phyloP scores from a whole-genome alignment of 2,797 vertebrate genomes.

The Aulostomus chinensis region DNA sequence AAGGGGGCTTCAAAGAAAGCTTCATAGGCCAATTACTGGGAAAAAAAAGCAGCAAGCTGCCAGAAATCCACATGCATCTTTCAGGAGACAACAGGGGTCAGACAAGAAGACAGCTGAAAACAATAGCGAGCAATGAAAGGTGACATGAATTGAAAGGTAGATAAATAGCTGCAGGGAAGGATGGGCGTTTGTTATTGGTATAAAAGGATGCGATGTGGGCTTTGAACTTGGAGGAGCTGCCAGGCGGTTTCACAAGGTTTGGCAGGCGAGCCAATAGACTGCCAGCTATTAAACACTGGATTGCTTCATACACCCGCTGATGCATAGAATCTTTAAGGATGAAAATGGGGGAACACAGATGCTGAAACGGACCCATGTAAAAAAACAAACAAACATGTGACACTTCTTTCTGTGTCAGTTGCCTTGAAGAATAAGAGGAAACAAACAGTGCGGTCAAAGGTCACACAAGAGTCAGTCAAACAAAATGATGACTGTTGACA shows the following conservation, averaged over 20 bases:
- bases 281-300: slow-evolving; percentile 50
- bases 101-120: slow-evolving; percentile 65
- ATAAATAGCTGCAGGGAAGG: slow-evolving; percentile 76
- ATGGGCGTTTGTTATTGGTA: slow-evolving; percentile 67
- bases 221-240: slow-evolving; percentile 57
- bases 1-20: slow-evolving; percentile 49
- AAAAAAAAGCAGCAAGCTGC: slow-evolving; percentile 39
- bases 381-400: slow-evolving; percentile 19
- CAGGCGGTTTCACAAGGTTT: slow-evolving; percentile 55
- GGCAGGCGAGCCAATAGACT: slow-evolving; percentile 63
- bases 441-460: slow-evolving; percentile 22
- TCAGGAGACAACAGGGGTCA: slow-evolving; percentile 58
- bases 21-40: slow-evolving; percentile 30
- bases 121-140: slow-evolving; percentile 73
- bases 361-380: not conserved
- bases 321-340: slow-evolving; percentile 16
- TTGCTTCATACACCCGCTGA: slow-evolving; percentile 29
- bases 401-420: slow-evolving; percentile 15
- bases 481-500: slow-evolving; percentile 47
- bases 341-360: slow-evolving; percentile 9
- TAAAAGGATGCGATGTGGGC: slow-evolving; percentile 50
- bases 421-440: slow-evolving; percentile 14
- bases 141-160: slow-evolving; percentile 73
- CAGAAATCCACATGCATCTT: slow-evolving; percentile 71
- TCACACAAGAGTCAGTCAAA: slow-evolving; percentile 25